Conservation (phyloP, 2,113 vertebrate species). For the Neoarius graeffei region DNA sequence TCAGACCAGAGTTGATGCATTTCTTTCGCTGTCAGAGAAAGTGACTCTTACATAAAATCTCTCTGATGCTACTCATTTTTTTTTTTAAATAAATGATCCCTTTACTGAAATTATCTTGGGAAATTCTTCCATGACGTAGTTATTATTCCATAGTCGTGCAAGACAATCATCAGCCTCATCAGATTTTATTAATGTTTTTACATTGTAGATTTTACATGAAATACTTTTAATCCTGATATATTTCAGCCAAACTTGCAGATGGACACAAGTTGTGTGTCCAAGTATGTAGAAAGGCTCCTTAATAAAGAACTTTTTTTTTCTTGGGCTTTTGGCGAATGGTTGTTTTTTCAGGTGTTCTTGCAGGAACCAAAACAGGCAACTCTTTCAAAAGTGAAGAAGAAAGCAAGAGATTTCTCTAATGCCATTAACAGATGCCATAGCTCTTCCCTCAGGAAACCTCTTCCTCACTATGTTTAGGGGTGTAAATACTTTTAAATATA, state of each 20-base stretch:
- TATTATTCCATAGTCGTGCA: background rate
- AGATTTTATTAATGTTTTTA: background rate
- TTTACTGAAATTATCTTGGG: background rate
- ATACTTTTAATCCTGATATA: background rate
- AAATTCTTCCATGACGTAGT: background rate
- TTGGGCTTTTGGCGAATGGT: background rate
- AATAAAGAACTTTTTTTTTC: background rate
- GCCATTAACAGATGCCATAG: constrained; percentile 50
- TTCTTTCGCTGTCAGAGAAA: background rate
- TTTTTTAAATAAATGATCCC: background rate
- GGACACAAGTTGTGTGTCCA: background rate
- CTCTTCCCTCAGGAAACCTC: constrained; percentile 10
- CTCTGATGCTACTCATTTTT: background rate
- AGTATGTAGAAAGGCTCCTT: background rate
- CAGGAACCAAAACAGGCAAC: constrained; percentile 18
- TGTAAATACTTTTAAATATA: constrained; percentile 14
- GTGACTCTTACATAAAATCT: background rate
- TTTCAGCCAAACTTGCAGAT: background rate
- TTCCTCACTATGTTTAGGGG: background rate
- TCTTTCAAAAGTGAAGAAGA: constrained; percentile 18
- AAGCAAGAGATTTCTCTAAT: constrained; percentile 36
- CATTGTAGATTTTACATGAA: background rate
- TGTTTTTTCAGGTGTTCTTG: constrained; percentile 21
- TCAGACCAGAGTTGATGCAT: constrained; percentile 2
- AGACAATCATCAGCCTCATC: background rate